Evolutionary conservation across 2,797 vertebrate genomes (phyloP), one percentile per base, ranked within the genome.

Genomic region (Cryptoblepharus egeriae): DNA sequence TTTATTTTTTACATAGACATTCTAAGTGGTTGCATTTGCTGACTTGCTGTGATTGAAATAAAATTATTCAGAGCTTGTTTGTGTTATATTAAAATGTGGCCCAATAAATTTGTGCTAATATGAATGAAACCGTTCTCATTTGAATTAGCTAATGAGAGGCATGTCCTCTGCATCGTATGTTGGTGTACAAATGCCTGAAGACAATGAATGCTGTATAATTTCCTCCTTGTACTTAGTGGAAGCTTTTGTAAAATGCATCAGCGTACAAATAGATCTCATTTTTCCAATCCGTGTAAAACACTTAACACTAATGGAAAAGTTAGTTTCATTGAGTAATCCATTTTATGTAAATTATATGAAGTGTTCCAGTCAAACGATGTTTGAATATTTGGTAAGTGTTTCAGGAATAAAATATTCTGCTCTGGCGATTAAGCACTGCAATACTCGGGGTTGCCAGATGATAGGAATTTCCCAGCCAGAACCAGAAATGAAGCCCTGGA

Each of bases 331-430:
- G 57, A 73, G 77, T 85, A 61, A 88, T 85, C 88, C 85, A 57
- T 75, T 69, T 16, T 65, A 10, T 74, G 80, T 75, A 88, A 91
- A 87, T 85, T 61, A 77, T 13, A 57, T 74, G 8, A 60, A 86
- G 11, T 65, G 71, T 86, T 79, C 75, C 45, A 61, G 83, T 88
- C 84, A 89, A 75, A 80, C 55, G 67, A 15, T 75, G 30, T 81
- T 82, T 90, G 71, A 83, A 82, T 88, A 78, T 88, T 87, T 79
- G 32, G 80, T 22, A 82, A 83, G 15, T 84, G 37, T 65, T 93
- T 90, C 75, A 82, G 32, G 42, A 32, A 28, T 89, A 81, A 90
- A 84, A 85, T 83, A 85, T 84, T 92, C 37, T 39, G 49, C 71
- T 78, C 13, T 70, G 71, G 83, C 71, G 85, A 81, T 88, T 83